Conservation (phyloP, 2,797 vertebrate genomes). For the Gorsachius magnificus region DNA sequence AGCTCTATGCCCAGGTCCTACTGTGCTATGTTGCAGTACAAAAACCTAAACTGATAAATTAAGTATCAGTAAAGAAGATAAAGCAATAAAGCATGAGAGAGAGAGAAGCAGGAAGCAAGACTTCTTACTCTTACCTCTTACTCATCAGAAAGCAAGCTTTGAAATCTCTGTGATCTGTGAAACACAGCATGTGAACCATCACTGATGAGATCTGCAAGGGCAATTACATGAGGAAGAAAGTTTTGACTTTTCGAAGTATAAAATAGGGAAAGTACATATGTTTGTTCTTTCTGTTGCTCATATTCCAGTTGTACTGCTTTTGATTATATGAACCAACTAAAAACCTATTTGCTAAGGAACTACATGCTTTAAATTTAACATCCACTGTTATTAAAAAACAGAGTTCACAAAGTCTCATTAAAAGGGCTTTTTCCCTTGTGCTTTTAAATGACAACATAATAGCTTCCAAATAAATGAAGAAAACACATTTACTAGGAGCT, state of each 20-base stretch:
- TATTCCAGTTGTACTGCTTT: not conserved
- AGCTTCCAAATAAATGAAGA: slow-evolving; percentile 39
- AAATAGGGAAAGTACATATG: not conserved
- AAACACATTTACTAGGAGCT: slow-evolving; percentile 37
- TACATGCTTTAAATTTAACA: not conserved
- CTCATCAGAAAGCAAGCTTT: not conserved
- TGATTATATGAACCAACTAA: not conserved
- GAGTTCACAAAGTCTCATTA: not conserved
- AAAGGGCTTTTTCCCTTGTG: not conserved
- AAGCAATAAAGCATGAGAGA: not conserved
- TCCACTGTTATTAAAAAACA: not conserved
- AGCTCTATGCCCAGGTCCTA: not conserved
- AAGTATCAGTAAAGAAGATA: not conserved
- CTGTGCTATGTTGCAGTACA: not conserved
- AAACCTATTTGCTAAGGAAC: not conserved
- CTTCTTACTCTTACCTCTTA: not conserved
- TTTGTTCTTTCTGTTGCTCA: not conserved
- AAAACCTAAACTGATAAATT: not conserved
- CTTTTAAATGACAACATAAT: slow-evolving; percentile 30
- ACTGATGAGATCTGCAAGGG: slow-evolving; percentile 32
- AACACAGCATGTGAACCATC: slow-evolving; percentile 25
- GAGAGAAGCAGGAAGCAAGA: not conserved
- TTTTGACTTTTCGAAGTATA: not conserved
- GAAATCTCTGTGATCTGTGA: not conserved
- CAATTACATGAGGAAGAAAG: slow-evolving; percentile 6